A percentile compares a stretch with the other conserved stretches of the same genome.
Conservation (phyloP, 2,113 vertebrate species). For the Phasianus colchicus region DNA sequence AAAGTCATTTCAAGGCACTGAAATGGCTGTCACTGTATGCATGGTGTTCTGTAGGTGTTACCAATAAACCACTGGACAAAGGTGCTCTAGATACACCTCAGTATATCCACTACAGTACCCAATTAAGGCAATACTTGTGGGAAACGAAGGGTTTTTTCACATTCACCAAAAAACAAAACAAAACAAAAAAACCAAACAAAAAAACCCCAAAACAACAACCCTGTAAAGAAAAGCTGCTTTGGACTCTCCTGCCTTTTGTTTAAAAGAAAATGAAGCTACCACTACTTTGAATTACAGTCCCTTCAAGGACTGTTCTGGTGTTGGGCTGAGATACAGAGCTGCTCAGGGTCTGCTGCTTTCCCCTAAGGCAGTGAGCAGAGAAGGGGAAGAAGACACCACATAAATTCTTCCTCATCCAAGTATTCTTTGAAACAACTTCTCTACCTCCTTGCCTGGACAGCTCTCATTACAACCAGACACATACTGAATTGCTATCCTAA, state of each 20-base stretch:
- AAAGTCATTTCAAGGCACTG: not conserved
- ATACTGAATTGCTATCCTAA: not conserved
- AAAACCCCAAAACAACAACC: not conserved
- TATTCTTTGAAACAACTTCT: not conserved
- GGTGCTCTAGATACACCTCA: rapidly evolving
- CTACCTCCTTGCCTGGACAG: not conserved
- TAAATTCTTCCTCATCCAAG: not conserved
- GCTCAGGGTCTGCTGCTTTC: not conserved
- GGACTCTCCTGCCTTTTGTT: not conserved
- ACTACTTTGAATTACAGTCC: rapidly evolving
- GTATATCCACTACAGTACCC: not conserved
- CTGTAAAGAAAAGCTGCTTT: not conserved
- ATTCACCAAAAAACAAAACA: not conserved
- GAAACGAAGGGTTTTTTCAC: not conserved
- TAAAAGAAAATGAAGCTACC: not conserved
- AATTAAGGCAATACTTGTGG: not conserved
- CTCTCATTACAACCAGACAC: not conserved
- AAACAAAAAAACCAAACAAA: no score
- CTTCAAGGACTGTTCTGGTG: not conserved
- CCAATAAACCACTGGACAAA: not conserved
- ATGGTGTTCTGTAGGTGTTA: not conserved
- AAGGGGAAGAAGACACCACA: not conserved
- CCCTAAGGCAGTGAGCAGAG: not conserved
- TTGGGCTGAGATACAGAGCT: not conserved
- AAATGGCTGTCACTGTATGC: not conserved